Evolutionary conservation across 2,797 vertebrate genomes (phyloP).

Genomic region (Phoeniculus purpureus): DNA sequence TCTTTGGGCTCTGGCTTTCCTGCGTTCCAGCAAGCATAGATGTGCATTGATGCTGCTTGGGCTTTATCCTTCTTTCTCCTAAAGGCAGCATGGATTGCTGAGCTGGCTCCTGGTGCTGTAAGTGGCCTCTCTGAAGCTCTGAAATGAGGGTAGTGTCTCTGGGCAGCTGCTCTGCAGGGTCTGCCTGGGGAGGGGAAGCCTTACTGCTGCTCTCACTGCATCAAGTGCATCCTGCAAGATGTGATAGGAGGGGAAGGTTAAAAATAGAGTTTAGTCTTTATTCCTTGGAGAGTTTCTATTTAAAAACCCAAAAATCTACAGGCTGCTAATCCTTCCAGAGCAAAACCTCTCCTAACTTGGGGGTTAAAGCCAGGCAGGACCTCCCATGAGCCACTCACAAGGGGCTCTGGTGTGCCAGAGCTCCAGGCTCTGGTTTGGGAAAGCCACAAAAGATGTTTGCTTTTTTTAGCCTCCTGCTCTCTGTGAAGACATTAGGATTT

Average conservation of each 20-base stretch:
- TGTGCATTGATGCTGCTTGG: background rate
- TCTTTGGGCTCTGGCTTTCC: background rate
- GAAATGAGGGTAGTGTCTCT: background rate
- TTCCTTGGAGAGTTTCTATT: background rate
- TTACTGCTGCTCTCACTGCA: background rate
- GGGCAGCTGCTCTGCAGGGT: background rate
- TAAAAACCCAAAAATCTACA: background rate
- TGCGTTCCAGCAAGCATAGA: background rate
- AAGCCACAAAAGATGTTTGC: background rate
- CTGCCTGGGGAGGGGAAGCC: background rate
- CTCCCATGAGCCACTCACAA: background rate
- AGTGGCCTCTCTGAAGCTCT: background rate
- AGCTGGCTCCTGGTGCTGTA: background rate
- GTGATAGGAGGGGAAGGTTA: background rate
- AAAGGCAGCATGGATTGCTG: background rate
- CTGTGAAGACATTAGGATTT: conserved; percentile 24
- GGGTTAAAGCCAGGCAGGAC: background rate
- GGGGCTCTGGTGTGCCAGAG: background rate
- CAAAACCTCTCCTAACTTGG: background rate
- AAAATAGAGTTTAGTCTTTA: conserved; percentile 6
- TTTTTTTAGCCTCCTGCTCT: conserved; percentile 57
- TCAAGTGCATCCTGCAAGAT: background rate
- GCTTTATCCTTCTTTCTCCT: background rate
- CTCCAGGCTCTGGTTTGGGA: background rate
- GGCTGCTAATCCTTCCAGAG: background rate